Base-by-base conservation (phyloP, 2,888 invertebrate species). In the Thysanoteuthis rhombus region DNA sequence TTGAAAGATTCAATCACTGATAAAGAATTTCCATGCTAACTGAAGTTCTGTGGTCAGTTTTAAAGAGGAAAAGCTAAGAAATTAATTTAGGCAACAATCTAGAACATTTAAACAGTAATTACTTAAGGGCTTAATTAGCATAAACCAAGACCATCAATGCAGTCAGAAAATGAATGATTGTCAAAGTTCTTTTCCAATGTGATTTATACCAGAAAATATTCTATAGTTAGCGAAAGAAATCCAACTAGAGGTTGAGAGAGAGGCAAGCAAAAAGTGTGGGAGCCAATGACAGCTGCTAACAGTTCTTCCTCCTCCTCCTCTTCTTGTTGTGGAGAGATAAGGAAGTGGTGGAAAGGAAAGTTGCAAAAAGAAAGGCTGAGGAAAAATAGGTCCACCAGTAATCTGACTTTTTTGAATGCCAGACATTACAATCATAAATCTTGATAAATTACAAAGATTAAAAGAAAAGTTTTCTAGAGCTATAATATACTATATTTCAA, bases 1-100 rank as follows among this genome's bases (percentile, higher is more conserved):
- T n/a, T 75, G 75, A 75, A 75, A 75, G 75, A 75, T 75, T 75
- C n/a, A 75, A 75, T 75, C 75, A n/a, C n/a, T n/a, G n/a, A 75
- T 28, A n/a, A 75, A 75, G n/a, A 75, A 75, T 75, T 36, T 75
- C n/a, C 75, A 75, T 75, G 75, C 75, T 75, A 75, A 75, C 58
- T 58, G 25, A 58, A 58, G 28, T 58, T 58, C 58, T 25, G 28
- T 32, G 28, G n/a, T 36, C 75, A 75, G 16, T 75, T 75, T 75
- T 75, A n/a, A n/a, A 75, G 36, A 75, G n/a, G 25, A 75, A 75
- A 75, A 75, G 75, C n/a, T 75, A 28, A 3, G 25, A 58, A 58
- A 42, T 25, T 25, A 52, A 75, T 75, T 75, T 75, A 75, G 75
- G n/a, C 16, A 36, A 75, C 12, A 75, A 75, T 75, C 4, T 25